Base-by-base conservation (phyloP, 2,888 invertebrate genomes). In the Lottia gigantea region DNA sequence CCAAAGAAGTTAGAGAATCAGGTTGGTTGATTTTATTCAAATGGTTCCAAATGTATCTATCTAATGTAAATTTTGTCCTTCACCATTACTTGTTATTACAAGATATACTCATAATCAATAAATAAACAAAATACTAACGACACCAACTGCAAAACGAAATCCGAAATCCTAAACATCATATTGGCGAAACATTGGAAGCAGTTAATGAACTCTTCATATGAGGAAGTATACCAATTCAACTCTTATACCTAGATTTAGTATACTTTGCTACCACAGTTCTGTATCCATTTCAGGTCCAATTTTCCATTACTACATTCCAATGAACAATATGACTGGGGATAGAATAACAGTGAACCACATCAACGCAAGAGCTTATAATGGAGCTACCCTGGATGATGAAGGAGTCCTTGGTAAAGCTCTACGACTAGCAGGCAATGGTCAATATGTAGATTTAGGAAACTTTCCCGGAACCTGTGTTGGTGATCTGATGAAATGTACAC, bases 401-500 rank as follows among this genome's bases (percentile, higher is more conserved):
- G 81, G 81, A 75, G 76, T 85, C 62, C 78, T 79, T 26, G 47
- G 63, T 23, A 64, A 78, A 11, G 85, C 81, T 7, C 61, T 82
- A 23, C 70, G 70, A 16, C 75, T 86, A 12, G 73, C 75, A 11
- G 84, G 83, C 2, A 74, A 78, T 8, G 78, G 80, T 7, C 80
- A 82, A 61, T 84, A 85, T 69, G 72, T 87, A 11, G 83, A 84
- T 67, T 68, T 83, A 8, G 84, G 83, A 0, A 75, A 82, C 46
- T 78, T 83, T 49, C 64, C 72, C 7, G 79, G 78, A 23, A 77
- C 83, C 2, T 88, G 88, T 71, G 70, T 86, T 19, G 85, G 84
- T 16, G 80, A 87, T 70, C 77, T 85, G 16, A 70, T 73, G 7
- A 69, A 75, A 2, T 88, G 88, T 70, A 67, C 76, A 45, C 80